Percentiles rank a stretch among this genome's conserved stretches.
Evolutionary conservation across 2,113 vertebrate species (phyloP).

Genomic region (Rousettus leschenaultii): DNA sequence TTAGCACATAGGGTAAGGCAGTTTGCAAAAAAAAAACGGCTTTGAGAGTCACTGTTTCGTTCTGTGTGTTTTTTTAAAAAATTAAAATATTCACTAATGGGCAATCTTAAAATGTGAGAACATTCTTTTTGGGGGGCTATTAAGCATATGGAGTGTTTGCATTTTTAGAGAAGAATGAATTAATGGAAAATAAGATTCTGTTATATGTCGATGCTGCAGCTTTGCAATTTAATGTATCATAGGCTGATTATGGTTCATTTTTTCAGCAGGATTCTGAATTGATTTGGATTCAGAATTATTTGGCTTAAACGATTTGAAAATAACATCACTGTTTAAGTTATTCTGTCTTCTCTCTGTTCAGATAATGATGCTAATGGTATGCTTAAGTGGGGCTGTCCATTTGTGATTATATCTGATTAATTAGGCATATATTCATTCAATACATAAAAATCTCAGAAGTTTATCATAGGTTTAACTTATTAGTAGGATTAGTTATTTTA

Average conservation of each 20-base stretch:
- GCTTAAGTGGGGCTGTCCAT: constrained; percentile 22
- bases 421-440: constrained; percentile 38
- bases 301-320: constrained; percentile 73
- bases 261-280: constrained; percentile 62
- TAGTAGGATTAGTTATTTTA: not conserved
- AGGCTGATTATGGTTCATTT: constrained; percentile 69
- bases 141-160: constrained; percentile 75
- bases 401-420: constrained; percentile 30
- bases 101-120: constrained; percentile 71
- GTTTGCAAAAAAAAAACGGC: constrained; percentile 63
- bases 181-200: constrained; percentile 75
- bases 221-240: constrained; percentile 62
- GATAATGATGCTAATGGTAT: constrained; percentile 56
- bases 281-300: constrained; percentile 61
- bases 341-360: constrained; percentile 45
- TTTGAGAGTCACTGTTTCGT: constrained; percentile 57
- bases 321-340: constrained; percentile 63
- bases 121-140: constrained; percentile 72
- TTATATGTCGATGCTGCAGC: constrained; percentile 48
- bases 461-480: constrained; percentile 21
- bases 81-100: constrained; percentile 74
- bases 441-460: constrained; percentile 18
- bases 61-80: constrained; percentile 29
- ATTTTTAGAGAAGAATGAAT: constrained; percentile 75
- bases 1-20: constrained; percentile 67